These are phyloP conservation scores for Euzetes globulus DNA, from an alignment of 2,888 invertebrate genomes.

Conservation along the genomic window DNA sequence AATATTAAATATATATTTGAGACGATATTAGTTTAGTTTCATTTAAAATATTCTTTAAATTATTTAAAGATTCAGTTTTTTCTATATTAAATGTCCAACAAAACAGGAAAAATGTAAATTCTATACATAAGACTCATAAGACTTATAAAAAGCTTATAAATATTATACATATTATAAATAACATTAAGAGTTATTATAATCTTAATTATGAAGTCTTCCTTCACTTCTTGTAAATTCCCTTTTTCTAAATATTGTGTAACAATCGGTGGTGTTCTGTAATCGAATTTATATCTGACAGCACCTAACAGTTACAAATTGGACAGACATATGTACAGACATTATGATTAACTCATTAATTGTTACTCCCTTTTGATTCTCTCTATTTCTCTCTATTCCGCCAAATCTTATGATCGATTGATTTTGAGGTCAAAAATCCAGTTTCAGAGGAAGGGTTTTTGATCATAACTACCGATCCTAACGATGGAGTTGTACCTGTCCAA, in stretches of 20 bases:
- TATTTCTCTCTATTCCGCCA: background rate
- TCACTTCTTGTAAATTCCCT: conserved; percentile 14
- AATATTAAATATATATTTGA: background rate
- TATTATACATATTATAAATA: background rate
- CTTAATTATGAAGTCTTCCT: background rate
- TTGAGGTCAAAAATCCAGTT: no score
- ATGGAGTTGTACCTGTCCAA: no score
- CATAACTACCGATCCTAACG: no score
- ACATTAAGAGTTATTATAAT: background rate
- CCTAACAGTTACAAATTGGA: background rate
- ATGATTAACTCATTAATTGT: background rate
- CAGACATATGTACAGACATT: conserved; percentile 1
- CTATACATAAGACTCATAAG: background rate
- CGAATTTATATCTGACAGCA: background rate
- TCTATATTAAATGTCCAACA: background rate
- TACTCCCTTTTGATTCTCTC: background rate
- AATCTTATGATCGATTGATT: no score
- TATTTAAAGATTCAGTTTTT: background rate
- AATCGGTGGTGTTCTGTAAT: background rate
- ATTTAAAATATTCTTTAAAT: background rate
- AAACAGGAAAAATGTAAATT: background rate
- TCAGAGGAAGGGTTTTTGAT: background rate
- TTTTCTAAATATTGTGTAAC: conserved; percentile 10
- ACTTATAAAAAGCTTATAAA: background rate
- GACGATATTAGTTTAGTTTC: background rate